Percentiles rank a stretch among this genome's conserved stretches.
These are phyloP conservation scores for Scyliorhinus canicula DNA, from an alignment of 2,797 vertebrate genomes.

Conservation along the genomic window DNA sequence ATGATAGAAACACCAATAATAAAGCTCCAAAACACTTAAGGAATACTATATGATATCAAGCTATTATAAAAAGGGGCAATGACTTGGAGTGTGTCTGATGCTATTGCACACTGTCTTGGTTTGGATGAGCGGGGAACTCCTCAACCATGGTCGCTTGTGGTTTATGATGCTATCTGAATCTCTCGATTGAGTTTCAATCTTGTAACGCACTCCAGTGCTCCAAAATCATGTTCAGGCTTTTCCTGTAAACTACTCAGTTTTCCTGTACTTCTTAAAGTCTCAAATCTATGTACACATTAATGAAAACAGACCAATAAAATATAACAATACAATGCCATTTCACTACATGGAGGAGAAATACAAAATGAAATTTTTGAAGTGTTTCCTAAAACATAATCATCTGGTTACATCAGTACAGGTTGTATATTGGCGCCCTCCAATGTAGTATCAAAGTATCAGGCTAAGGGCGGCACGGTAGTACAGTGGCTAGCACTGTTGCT, in stretches of 20 bases:
- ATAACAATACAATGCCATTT: not conserved
- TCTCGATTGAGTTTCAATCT: conserved; percentile 26
- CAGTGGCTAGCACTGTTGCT: too few relatives aligned
- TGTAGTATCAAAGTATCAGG: not conserved
- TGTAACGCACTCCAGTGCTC: conserved; percentile 7
- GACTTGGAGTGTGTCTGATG: not conserved
- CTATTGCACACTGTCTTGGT: not conserved
- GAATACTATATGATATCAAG: not conserved
- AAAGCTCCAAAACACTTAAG: conserved; percentile 23
- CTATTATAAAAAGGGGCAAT: conserved; percentile 25
- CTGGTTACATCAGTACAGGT: not conserved
- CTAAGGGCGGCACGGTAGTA: too few relatives aligned
- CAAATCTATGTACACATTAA: not conserved
- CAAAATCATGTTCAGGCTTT: conserved; percentile 5
- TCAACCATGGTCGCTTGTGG: not conserved
- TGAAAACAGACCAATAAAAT: not conserved
- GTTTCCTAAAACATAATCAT: not conserved
- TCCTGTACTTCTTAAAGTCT: not conserved
- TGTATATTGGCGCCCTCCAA: not conserved
- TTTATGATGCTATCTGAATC: conserved; percentile 28
- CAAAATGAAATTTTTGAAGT: not conserved
- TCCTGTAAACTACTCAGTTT: not conserved
- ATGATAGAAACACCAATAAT: not conserved
- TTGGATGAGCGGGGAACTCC: not conserved
- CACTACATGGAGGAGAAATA: not conserved